Conservation (phyloP, 2,888 invertebrate species). For the Miltochrista miniata region DNA sequence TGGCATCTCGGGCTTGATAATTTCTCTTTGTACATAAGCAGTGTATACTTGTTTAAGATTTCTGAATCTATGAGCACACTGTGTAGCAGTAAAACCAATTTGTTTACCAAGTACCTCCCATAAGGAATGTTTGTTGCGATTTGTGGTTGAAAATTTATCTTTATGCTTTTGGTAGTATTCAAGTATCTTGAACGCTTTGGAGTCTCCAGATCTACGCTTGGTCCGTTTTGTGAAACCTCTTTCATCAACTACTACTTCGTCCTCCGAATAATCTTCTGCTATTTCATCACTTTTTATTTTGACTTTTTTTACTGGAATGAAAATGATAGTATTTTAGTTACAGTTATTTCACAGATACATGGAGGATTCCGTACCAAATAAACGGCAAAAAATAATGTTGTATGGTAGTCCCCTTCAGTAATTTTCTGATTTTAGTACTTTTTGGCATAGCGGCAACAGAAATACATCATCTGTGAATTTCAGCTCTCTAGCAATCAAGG, state of each 20-base stretch:
- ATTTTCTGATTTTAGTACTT: too few relatives aligned
- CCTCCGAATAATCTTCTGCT: slow-evolving; percentile 44
- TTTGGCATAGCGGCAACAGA: too few relatives aligned
- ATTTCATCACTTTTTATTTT: slow-evolving; percentile 44
- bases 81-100: slow-evolving; percentile 57
- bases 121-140: slow-evolving; percentile 54
- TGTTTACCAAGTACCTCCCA: slow-evolving; percentile 64
- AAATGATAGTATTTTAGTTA: background rate
- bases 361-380: too few relatives aligned
- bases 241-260: slow-evolving; percentile 50
- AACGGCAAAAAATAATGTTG: too few relatives aligned
- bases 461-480: too few relatives aligned
- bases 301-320: slow-evolving; percentile 64
- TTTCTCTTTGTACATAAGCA: slow-evolving; percentile 65
- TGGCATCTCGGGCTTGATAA: slow-evolving; percentile 68
- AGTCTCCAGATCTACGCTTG: slow-evolving; percentile 51
- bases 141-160: slow-evolving; percentile 60
- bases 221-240: slow-evolving; percentile 50
- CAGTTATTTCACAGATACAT: too few relatives aligned
- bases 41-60: slow-evolving; percentile 71
- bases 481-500: too few relatives aligned
- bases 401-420: too few relatives aligned
- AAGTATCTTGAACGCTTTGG: slow-evolving; percentile 67
- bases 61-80: slow-evolving; percentile 69
- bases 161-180: slow-evolving; percentile 72